A percentile compares a stretch with the other conserved stretches of the same genome.
These are phyloP conservation scores for Smittia aterrima DNA, from an alignment of 2,888 invertebrate species.

Conservation along the genomic window DNA sequence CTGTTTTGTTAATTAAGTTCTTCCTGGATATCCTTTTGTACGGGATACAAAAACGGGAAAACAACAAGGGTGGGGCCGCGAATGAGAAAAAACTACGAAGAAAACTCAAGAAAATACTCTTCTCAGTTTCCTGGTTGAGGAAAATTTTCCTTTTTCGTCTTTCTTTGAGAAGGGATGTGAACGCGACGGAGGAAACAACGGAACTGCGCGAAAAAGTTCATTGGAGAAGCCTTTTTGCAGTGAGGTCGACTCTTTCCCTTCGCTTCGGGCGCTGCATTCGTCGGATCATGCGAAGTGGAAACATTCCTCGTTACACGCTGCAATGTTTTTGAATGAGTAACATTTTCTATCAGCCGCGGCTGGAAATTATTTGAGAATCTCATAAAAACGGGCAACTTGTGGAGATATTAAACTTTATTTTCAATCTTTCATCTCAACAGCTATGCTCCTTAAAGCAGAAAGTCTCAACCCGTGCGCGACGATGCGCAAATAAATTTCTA, in stretches of 20 bases:
- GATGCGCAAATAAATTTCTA: too few relatives aligned
- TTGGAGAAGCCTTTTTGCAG: neutral
- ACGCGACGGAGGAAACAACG: neutral
- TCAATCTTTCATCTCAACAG: too few relatives aligned
- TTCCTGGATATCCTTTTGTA: neutral
- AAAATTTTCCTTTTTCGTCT: neutral
- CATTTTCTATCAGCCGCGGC: too few relatives aligned
- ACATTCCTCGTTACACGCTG: neutral
- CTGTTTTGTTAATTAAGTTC: neutral
- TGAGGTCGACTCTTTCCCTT: neutral
- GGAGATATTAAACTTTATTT: too few relatives aligned
- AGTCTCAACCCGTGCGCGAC: too few relatives aligned
- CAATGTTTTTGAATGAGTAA: too few relatives aligned
- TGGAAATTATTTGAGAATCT: too few relatives aligned
- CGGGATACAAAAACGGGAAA: neutral
- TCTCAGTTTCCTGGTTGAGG: constrained; percentile 8
- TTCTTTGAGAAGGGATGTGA: constrained; percentile 19
- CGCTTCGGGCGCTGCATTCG: constrained; percentile 20
- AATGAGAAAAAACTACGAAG: constrained; percentile 21
- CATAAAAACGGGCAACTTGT: too few relatives aligned
- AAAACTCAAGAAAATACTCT: constrained; percentile 26
- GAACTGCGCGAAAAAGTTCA: constrained; percentile 27
- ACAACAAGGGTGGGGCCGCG: constrained; percentile 36
- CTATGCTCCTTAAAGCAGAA: too few relatives aligned
- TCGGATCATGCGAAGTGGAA: constrained; percentile 21